phyloP scores from a whole-genome alignment of 2,797 vertebrate species.

The Hylomyscus alleni region DNA sequence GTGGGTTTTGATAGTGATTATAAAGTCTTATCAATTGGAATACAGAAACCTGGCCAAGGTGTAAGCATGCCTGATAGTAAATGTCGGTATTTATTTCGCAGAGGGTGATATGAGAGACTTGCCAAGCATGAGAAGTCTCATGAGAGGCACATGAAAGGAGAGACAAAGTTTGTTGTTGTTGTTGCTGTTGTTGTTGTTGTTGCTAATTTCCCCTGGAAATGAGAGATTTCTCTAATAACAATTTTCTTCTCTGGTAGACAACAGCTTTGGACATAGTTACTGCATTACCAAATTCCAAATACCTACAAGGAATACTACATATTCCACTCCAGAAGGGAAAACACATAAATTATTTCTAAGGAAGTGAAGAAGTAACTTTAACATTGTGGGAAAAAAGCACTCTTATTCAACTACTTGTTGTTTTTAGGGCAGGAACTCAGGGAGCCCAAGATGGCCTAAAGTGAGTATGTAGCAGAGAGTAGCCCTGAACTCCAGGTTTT shows the following conservation, averaged over 20 bases:
- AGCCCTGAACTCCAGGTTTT: neutral
- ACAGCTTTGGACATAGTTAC: slow-evolving; percentile 37
- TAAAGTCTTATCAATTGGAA: slow-evolving; percentile 18
- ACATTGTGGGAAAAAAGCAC: neutral
- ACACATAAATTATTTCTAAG: slow-evolving; percentile 49
- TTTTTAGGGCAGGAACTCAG: neutral
- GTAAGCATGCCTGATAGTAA: neutral
- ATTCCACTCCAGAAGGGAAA: slow-evolving; percentile 55
- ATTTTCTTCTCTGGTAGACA: slow-evolving; percentile 54
- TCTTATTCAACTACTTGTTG: slow-evolving; percentile 25
- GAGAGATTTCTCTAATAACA: neutral
- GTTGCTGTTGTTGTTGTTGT: neutral
- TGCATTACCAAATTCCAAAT: slow-evolving; percentile 65
- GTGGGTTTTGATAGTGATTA: neutral
- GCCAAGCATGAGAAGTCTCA: slow-evolving; percentile 14
- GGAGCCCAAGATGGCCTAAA: too few relatives aligned
- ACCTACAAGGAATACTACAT: slow-evolving; percentile 32
- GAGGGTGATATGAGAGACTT: neutral
- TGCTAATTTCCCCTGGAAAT: slow-evolving; percentile 24
- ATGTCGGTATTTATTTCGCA: slow-evolving; percentile 33
- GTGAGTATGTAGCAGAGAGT: neutral
- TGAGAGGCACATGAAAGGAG: neutral
- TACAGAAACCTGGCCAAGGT: neutral
- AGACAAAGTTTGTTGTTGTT: neutral
- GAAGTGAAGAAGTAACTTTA: slow-evolving; percentile 7